A percentile compares a stretch with the other conserved stretches of the same genome.
Conservation (phyloP, 2,888 invertebrate species). For the Scrobipalpa atriplicella region DNA sequence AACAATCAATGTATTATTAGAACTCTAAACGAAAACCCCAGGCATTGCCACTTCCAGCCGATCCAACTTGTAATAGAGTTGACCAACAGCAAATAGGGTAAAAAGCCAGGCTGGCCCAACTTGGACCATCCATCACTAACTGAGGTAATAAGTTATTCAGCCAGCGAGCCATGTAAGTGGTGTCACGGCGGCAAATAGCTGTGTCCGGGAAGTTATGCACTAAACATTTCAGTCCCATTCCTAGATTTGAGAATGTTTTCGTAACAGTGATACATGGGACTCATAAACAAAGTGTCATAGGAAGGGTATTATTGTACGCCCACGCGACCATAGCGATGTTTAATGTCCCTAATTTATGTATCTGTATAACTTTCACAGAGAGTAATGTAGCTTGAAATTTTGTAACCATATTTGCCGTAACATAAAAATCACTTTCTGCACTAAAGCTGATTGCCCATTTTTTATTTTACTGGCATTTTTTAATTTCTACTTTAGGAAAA, state of each 20-base stretch:
- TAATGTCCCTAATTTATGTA: too few relatives aligned
- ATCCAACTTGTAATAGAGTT: slow-evolving; percentile 22
- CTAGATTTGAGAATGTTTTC: background rate
- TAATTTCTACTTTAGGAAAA: background rate
- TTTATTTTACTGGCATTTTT: too few relatives aligned
- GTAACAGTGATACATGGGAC: background rate
- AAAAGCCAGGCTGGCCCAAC: slow-evolving; percentile 8
- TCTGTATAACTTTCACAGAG: background rate
- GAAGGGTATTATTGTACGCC: too few relatives aligned
- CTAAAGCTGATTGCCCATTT: too few relatives aligned
- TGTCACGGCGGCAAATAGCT: background rate
- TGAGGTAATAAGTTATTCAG: slow-evolving; percentile 19
- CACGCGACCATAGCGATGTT: too few relatives aligned
- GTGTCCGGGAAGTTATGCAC: background rate
- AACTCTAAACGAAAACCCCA: background rate
- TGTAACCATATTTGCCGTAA: too few relatives aligned
- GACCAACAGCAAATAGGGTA: slow-evolving; percentile 10
- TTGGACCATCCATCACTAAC: slow-evolving; percentile 22
- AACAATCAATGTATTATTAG: background rate
- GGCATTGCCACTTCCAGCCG: background rate
- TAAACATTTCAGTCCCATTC: background rate
- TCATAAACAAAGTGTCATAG: too few relatives aligned
- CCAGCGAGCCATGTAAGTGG: slow-evolving; percentile 7
- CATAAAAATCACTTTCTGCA: too few relatives aligned
- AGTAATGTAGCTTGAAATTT: background rate